Evolutionary conservation across 2,113 vertebrate genomes (phyloP), one percentile per base, ranked within the genome.

Genomic region (Perca schrenkii): DNA sequence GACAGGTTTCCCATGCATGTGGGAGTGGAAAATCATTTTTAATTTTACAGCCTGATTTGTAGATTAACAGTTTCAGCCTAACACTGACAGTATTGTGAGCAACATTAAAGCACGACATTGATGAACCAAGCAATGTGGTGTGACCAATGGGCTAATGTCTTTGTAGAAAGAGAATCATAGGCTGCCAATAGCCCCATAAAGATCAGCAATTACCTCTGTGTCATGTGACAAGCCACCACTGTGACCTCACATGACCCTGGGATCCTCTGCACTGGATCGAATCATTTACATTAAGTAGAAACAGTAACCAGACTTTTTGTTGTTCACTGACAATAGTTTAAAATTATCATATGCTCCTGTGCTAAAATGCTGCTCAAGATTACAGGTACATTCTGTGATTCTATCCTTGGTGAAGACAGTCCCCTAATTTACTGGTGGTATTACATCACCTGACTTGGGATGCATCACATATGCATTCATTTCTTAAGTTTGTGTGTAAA

Each of bases 21-120:
- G 58, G 58, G 60, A 68, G 40, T 22, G 10, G 19, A 4, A 77
- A 80, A 34, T 50, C 0, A 77, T 74, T 67, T 74, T 16, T 3
- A 14, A 63, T 83, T 57, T 79, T 50, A 85, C 69, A 72, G 52
- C 52, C 46, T 54, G 10, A 4, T 83, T 49, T 56, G 49, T 47
- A 2, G 56, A 69, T 63, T 13, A 68, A 40, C n/a, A 13, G 8
- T 1, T 54, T 28, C 19, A 77, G 17, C 19, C 13, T 58, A 31
- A 36, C 5, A 47, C 3, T 65, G 31, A 25, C 57, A 34, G 58
- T 17, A 10, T 3, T 8, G 11, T 1, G 11, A 3, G 49, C 25
- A 16, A 66, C 12, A 57, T 66, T 36, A 0, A 56, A 60, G 10
- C 60, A 3, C 54, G 53, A 63, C 10, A 13, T 56, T n/a, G 53